These are phyloP conservation scores for Pomacea maculata DNA, from an alignment of 1,140 invertebrate species.

Conservation along the genomic window DNA sequence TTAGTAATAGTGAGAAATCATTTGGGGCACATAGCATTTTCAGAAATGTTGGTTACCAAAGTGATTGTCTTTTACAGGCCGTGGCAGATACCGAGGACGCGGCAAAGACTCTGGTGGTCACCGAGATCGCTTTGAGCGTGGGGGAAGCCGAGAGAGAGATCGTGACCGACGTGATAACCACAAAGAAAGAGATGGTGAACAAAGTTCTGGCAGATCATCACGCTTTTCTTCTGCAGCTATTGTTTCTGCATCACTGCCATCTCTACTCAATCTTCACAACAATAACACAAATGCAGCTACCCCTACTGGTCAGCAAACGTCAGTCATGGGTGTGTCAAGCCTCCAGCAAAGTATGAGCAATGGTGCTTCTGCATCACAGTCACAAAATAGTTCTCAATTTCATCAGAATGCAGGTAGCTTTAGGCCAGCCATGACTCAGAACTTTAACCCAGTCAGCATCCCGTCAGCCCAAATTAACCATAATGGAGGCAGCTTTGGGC, in stretches of 20 bases:
- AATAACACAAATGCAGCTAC: not conserved
- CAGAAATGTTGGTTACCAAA: not conserved
- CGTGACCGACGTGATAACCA: constrained; percentile 20
- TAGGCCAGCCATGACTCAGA: constrained; percentile 10
- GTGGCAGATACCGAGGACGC: constrained; percentile 26
- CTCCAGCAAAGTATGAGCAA: constrained; percentile 12
- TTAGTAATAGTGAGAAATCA: not conserved
- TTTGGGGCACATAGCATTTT: not conserved
- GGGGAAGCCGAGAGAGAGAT: constrained; percentile 31
- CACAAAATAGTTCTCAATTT: not conserved
- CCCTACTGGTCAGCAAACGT: not conserved
- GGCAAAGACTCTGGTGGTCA: constrained; percentile 12
- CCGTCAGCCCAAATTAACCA: constrained; percentile 1
- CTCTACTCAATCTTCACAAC: constrained; percentile 13
- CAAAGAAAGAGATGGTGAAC: constrained; percentile 12
- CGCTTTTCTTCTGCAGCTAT: constrained; percentile 7
- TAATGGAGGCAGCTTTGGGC: not conserved
- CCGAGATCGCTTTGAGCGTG: constrained; percentile 18
- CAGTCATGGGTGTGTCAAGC: not conserved
- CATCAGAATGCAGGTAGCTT: constrained; percentile 4
- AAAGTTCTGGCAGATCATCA: constrained; percentile 7
- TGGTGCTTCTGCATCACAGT: not conserved
- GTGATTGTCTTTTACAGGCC: constrained; percentile 21
- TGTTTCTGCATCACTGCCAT: not conserved
- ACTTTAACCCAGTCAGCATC: constrained; percentile 3